A percentile compares a stretch with the other conserved stretches of the same genome.
Conservation (phyloP, 2,797 vertebrate species). For the Pristis pectinata region DNA sequence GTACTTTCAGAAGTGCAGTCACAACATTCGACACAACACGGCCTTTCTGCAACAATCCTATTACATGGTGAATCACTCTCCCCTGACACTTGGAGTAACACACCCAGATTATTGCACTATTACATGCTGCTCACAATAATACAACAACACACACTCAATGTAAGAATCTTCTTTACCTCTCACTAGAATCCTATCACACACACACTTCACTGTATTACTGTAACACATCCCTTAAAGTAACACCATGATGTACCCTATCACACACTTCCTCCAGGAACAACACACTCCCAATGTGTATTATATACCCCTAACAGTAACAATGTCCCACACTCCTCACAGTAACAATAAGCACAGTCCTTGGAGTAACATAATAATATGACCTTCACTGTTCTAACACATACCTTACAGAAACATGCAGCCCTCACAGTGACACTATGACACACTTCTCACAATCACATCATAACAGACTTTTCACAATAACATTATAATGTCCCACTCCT, state of each 20-base stretch:
- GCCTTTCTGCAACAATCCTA: no score
- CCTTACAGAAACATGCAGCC: no score
- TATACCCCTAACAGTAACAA: background rate
- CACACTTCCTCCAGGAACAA: background rate
- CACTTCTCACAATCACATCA: no score
- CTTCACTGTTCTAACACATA: no score
- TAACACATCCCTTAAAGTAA: background rate
- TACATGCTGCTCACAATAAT: background rate
- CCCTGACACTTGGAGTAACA: background rate
- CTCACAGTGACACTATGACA: no score
- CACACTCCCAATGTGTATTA: background rate
- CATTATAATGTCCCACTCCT: no score
- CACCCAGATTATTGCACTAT: background rate
- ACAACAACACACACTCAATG: no score
- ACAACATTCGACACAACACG: background rate
- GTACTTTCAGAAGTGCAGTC: no score
- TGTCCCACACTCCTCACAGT: background rate
- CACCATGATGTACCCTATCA: background rate
- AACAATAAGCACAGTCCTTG: no score
- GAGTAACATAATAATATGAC: no score
- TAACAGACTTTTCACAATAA: no score
- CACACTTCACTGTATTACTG: background rate
- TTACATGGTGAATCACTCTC: background rate
- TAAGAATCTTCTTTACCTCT: no score
- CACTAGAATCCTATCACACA: background rate